These are phyloP conservation scores for Charaxes varanes DNA, from an alignment of 1,140 invertebrate genomes.

Conservation along the genomic window DNA sequence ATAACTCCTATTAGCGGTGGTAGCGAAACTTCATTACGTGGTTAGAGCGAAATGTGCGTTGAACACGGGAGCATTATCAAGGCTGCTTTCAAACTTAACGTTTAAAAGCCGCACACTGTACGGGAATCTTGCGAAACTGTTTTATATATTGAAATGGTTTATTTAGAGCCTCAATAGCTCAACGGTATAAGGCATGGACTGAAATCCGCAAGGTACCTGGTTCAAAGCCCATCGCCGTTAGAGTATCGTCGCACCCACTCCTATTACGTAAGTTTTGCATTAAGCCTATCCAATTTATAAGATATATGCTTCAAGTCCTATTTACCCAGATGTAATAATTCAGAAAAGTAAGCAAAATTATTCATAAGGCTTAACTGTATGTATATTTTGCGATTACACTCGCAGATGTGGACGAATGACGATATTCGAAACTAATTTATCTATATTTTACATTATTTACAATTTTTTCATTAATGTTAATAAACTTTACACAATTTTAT, in stretches of 20 bases:
- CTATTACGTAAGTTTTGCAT: no score
- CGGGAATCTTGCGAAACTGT: no score
- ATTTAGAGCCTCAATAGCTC: no score
- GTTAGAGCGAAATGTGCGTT: conserved; percentile 48
- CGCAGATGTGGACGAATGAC: conserved; percentile 56
- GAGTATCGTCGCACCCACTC: no score
- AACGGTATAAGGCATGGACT: no score
- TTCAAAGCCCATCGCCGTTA: no score
- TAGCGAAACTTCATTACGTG: conserved; percentile 59
- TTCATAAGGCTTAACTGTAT: conserved; percentile 7
- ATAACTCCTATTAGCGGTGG: conserved; percentile 50
- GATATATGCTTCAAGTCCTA: no score
- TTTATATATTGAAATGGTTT: no score
- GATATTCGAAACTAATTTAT: conserved; percentile 34
- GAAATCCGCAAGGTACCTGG: no score
- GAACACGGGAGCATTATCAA: conserved; percentile 47
- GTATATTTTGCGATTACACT: conserved; percentile 28
- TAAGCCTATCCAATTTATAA: no score
- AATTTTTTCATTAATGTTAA: conserved; percentile 5
- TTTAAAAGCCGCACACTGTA: no score
- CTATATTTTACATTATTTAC: conserved; percentile 21
- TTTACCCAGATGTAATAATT: background rate
- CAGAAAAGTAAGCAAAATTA: background rate
- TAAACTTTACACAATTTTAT: conserved; percentile 17
- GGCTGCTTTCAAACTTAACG: no score